Conservation (phyloP, 2,888 invertebrate species). For the Lycocerus yunnanus region DNA sequence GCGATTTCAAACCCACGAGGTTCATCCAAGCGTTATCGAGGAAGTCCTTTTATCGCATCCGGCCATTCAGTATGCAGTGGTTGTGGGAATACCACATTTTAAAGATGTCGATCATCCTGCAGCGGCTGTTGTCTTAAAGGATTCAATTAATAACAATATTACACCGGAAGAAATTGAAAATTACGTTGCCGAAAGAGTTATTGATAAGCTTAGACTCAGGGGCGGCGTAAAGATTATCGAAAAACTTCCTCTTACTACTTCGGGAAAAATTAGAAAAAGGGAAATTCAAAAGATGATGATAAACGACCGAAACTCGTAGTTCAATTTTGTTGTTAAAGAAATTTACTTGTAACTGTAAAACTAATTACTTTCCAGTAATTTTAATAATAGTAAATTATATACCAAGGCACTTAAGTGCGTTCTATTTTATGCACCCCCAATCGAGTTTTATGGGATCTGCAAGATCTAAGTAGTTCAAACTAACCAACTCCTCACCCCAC, state of each 20-base stretch:
- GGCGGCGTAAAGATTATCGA: conserved; percentile 34
- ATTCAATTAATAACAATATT: neutral
- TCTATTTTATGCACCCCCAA: no score
- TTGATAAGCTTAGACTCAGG: conserved; percentile 32
- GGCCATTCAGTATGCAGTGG: conserved; percentile 77
- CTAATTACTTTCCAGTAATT: no score
- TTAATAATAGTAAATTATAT: no score
- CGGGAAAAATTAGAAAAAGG: conserved; percentile 28
- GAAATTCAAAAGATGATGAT: neutral
- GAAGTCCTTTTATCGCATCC: conserved; percentile 70
- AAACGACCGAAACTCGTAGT: no score
- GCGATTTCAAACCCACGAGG: conserved; percentile 57
- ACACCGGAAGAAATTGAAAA: conserved; percentile 19
- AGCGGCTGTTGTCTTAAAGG: conserved; percentile 42
- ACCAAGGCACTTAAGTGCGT: no score
- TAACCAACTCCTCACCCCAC: no score
- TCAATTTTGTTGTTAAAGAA: no score
- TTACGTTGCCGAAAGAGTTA: conserved; percentile 32
- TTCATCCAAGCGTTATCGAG: conserved; percentile 81
- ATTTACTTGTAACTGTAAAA: no score
- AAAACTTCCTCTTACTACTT: conserved; percentile 27
- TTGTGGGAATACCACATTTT: conserved; percentile 74
- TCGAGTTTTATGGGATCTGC: no score
- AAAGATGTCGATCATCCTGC: conserved; percentile 72
- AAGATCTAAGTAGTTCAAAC: no score